phyloP scores from a whole-genome alignment of 2,113 vertebrate species.

The Trichechus manatus region DNA sequence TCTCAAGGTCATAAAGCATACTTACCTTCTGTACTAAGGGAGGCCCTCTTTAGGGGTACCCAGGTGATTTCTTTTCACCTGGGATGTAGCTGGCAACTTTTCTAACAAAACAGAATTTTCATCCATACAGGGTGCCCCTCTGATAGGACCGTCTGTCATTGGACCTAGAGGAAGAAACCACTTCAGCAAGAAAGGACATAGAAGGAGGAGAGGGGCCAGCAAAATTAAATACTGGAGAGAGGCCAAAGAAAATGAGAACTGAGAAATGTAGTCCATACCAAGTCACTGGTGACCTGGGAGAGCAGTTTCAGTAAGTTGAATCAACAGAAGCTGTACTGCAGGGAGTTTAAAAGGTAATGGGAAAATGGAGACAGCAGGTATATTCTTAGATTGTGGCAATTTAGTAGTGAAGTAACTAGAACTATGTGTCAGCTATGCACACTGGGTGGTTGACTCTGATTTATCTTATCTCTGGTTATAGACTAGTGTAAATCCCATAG shows the following conservation, averaged over 20 bases:
- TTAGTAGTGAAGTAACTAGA: slow-evolving; percentile 34
- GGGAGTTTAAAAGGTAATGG: slow-evolving; percentile 18
- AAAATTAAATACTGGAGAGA: slow-evolving; percentile 6
- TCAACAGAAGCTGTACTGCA: neutral
- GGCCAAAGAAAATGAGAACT: neutral
- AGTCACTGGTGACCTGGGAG: neutral
- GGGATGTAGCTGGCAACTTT: neutral
- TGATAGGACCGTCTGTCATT: neutral
- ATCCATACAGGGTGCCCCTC: neutral
- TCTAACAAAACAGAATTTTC: slow-evolving; percentile 22
- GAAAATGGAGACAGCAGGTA: neutral
- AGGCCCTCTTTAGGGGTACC: neutral
- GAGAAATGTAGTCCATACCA: neutral
- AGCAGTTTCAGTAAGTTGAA: neutral
- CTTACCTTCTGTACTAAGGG: neutral
- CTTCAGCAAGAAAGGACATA: neutral
- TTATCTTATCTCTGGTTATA: neutral
- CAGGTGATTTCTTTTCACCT: neutral
- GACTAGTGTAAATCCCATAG: neutral
- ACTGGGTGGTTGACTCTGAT: neutral
- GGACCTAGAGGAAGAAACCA: neutral
- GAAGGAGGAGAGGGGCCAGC: neutral
- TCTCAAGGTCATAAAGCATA: neutral
- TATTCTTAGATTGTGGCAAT: neutral
- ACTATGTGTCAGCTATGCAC: neutral